Evolutionary conservation across 1,140 invertebrate genomes (phyloP), one percentile per base, ranked within the genome.

Genomic region (Nebria ingens): DNA sequence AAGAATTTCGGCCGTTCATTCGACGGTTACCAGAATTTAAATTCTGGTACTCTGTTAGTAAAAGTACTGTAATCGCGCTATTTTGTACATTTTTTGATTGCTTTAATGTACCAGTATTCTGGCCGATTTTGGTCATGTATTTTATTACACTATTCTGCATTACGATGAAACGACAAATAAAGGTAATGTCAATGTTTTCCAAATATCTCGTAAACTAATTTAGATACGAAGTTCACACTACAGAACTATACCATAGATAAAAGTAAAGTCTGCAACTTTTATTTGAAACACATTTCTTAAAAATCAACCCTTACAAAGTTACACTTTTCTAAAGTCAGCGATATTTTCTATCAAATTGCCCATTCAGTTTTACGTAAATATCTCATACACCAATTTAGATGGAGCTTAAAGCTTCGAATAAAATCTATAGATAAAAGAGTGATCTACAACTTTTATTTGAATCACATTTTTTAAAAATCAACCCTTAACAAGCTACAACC

Each of bases 151-250:
- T 99, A 58, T 94, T 98, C 71, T 92, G 91, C 73, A 91, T 99
- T 64, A 99, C 97, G 51, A 99, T 99, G 97, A 99, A 98, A 74
- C 84, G 94, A 68, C 97, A 99, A 82, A 99, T 99, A 64, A 97
- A 90, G 85, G 93, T 97, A 80, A 73, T 59, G 19, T 21, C 38
- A 38, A 38, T 50, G 15, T 57, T 51, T n/a, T n/a, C n/a, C n/a
- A n/a, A n/a, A n/a, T n/a, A n/a, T n/a, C n/a, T n/a, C n/a, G n/a
- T 20, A 22, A 40, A 54, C 22, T 49, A 21, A 25, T 20, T 57
- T 52, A 51, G 49, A 55, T 55, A 34, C n/a, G 6, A n/a, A n/a
- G 6, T 9, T n/a, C 29, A 9, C n/a, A n/a, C 9, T 50, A 1
- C 45, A 1, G 45, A 11, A 50, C n/a, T 50, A 1, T 50, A 11